phyloP scores from a whole-genome alignment of 2,888 invertebrate species.

The Lomographa bimaculata region DNA sequence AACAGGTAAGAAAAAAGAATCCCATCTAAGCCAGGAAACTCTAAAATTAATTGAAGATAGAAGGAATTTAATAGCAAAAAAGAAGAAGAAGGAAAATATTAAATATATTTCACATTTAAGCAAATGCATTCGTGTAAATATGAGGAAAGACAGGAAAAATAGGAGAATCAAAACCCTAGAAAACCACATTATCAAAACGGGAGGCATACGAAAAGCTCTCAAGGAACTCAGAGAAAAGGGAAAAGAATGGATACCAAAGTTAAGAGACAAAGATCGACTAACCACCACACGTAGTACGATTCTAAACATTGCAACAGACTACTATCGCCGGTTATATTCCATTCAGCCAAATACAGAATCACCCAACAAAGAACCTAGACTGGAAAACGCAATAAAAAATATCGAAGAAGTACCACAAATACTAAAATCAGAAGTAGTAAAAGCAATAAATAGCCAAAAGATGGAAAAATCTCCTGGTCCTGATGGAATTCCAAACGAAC shows the following conservation, averaged over 20 bases:
- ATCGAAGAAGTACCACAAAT: neutral
- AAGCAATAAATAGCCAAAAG: neutral
- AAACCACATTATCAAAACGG: neutral
- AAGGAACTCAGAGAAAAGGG: conserved; percentile 9
- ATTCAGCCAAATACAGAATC: neutral
- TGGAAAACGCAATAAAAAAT: neutral
- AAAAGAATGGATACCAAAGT: conserved; percentile 21
- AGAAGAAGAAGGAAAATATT: neutral
- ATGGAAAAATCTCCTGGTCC: too few species aligned
- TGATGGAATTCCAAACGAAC: too few species aligned
- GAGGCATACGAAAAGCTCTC: conserved; percentile 8
- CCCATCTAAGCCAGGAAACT: conserved; percentile 13
- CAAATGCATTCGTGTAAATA: conserved; percentile 1
- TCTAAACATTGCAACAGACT: conserved; percentile 3
- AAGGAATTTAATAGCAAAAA: neutral
- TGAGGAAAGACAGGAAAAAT: conserved; percentile 1
- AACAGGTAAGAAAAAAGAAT: conserved; percentile 20
- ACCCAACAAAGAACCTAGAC: neutral
- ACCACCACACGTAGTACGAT: neutral
- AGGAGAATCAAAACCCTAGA: conserved; percentile 3
- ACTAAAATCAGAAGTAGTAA: neutral
- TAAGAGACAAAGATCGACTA: neutral
- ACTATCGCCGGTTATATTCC: conserved; percentile 1
- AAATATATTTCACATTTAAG: conserved; percentile 1
- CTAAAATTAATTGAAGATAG: conserved; percentile 4